Conservation (phyloP, 2,797 vertebrate genomes). For the Pipistrellus pygmaeus region DNA sequence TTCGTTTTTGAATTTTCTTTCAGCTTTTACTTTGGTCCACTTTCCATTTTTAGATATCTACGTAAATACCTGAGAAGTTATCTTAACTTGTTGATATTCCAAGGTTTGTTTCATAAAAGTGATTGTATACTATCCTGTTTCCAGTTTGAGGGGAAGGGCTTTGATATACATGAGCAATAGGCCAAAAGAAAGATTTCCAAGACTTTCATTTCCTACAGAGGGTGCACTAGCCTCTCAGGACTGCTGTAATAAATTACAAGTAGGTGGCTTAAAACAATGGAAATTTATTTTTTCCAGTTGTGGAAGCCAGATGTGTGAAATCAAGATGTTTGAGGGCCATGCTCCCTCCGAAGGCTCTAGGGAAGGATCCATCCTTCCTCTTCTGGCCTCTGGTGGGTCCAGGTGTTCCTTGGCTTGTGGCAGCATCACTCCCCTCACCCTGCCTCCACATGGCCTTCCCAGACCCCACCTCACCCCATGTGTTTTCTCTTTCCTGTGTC, state of each 20-base stretch:
- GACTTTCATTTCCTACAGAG: not conserved
- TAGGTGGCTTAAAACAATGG: not conserved
- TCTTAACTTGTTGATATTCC: not conserved
- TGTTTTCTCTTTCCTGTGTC: not conserved
- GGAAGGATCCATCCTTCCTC: not conserved
- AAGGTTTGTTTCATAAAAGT: not conserved
- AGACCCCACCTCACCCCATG: fast-evolving
- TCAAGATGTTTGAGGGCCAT: not conserved
- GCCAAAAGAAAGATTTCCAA: not conserved
- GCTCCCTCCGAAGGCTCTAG: not conserved
- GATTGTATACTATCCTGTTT: not conserved
- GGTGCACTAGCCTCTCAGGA: not conserved
- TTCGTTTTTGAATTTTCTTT: not conserved
- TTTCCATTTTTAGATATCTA: not conserved
- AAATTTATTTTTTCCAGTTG: not conserved
- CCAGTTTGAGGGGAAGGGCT: not conserved
- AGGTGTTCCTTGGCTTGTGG: not conserved
- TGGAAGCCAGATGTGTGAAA: not conserved
- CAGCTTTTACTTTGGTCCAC: not conserved
- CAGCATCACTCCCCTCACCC: not conserved
- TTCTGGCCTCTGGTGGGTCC: not conserved
- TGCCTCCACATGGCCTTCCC: not conserved
- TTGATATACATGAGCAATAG: not conserved
- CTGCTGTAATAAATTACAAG: not conserved
- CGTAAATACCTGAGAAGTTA: not conserved